phyloP scores from a whole-genome alignment of 2,113 vertebrate species.

The mouse (Mus musculus) region DNA sequence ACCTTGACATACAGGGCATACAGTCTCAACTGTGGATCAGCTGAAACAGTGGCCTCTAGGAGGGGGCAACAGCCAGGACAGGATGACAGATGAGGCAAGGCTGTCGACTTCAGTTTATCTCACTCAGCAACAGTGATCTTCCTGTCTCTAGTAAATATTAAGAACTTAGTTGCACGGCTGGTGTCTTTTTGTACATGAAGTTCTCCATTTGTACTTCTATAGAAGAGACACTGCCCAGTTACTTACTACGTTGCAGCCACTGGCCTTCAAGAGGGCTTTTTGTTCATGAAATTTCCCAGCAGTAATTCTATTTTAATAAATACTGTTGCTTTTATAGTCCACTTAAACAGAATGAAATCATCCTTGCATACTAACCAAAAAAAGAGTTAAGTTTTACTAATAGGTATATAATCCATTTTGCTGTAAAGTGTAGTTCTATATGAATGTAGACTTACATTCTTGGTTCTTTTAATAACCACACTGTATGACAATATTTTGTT shows the following conservation, averaged over 20 bases:
- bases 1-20: background rate
- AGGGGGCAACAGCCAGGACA: background rate
- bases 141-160: background rate
- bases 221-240: background rate
- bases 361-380: background rate
- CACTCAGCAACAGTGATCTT: background rate
- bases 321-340: background rate
- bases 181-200: background rate
- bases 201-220: background rate
- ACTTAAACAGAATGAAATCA: conserved; percentile 14
- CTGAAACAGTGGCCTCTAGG: background rate
- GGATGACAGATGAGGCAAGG: background rate
- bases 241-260: background rate
- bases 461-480: conserved; percentile 29
- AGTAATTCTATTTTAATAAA: conserved; percentile 34
- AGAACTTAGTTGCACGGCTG: background rate
- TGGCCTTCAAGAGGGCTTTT: background rate
- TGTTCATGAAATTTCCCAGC: background rate
- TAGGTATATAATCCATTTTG: background rate
- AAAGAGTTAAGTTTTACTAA: background rate
- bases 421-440: background rate
- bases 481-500: conserved; percentile 45
- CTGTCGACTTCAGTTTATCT: background rate
- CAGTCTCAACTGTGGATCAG: background rate
- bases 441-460: background rate